A percentile compares a stretch with the other conserved stretches of the same genome.
Evolutionary conservation across 2,797 vertebrate genomes (phyloP).

Genomic region (Nyctibius grandis): DNA sequence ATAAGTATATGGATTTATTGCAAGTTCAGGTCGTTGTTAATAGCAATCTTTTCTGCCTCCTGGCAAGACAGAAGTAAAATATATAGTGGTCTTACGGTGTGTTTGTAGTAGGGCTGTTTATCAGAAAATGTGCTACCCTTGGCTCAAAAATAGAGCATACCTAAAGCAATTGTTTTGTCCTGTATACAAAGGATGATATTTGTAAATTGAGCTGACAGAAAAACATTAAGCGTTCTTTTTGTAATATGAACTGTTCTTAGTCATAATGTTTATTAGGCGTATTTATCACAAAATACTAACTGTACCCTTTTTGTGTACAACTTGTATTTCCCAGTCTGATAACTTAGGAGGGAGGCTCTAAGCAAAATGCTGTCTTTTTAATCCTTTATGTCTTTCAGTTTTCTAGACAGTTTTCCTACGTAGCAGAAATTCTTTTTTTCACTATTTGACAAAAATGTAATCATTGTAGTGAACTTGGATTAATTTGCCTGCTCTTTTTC

Average conservation of each 20-base stretch:
- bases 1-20: fast-evolving
- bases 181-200: not conserved
- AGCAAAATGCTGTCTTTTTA: not conserved
- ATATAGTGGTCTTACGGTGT: not conserved
- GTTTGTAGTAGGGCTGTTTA: not conserved
- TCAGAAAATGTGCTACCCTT: not conserved
- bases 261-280: not conserved
- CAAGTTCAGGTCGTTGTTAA: not conserved
- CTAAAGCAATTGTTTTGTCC: not conserved
- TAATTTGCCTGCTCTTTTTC: not conserved
- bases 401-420: not conserved
- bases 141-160: not conserved
- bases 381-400: not conserved
- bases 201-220: not conserved
- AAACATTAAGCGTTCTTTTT: not conserved
- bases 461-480: not conserved
- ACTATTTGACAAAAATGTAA: not conserved
- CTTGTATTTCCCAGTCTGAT: not conserved
- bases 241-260: not conserved
- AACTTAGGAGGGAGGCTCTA: not conserved
- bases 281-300: not conserved
- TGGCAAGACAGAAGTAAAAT: not conserved
- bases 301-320: not conserved
- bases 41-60: not conserved
- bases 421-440: not conserved